These are phyloP conservation scores for Falcunculus frontatus DNA, from an alignment of 2,113 vertebrate genomes.

Conservation along the genomic window DNA sequence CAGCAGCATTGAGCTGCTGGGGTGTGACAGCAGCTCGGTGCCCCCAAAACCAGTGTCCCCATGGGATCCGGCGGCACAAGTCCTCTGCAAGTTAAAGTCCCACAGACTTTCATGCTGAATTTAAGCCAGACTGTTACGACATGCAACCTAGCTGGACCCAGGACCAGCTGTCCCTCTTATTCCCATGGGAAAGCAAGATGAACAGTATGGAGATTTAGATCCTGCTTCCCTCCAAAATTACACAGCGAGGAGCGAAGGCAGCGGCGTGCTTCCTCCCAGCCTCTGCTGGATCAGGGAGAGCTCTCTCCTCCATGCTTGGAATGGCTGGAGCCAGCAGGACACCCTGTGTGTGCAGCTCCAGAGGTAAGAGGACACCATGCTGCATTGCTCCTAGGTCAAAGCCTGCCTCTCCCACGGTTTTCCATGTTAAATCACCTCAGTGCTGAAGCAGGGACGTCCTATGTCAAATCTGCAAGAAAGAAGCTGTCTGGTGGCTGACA, in stretches of 20 bases:
- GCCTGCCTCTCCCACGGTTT: not conserved
- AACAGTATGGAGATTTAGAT: not conserved
- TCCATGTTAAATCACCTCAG: not conserved
- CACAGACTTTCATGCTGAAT: not conserved
- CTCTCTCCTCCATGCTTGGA: not conserved
- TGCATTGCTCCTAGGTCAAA: not conserved
- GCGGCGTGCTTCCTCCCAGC: not conserved
- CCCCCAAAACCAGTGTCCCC: not conserved
- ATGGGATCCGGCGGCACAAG: fast-evolving
- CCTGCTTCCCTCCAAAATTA: not conserved
- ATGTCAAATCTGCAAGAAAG: not conserved
- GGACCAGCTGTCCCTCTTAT: not conserved
- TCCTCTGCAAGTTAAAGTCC: not conserved
- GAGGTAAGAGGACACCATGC: not conserved
- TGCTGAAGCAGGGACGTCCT: not conserved
- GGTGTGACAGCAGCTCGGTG: not conserved
- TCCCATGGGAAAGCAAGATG: not conserved
- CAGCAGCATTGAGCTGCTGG: not conserved
- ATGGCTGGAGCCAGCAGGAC: not conserved
- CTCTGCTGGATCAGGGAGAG: not conserved
- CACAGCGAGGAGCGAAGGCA: not conserved
- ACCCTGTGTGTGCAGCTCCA: not conserved
- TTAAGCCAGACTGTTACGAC: not conserved
- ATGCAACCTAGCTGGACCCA: not conserved
- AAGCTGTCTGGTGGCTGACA: not conserved